Conservation (phyloP, 1,140 invertebrate species). For the Solenopsis invicta region DNA sequence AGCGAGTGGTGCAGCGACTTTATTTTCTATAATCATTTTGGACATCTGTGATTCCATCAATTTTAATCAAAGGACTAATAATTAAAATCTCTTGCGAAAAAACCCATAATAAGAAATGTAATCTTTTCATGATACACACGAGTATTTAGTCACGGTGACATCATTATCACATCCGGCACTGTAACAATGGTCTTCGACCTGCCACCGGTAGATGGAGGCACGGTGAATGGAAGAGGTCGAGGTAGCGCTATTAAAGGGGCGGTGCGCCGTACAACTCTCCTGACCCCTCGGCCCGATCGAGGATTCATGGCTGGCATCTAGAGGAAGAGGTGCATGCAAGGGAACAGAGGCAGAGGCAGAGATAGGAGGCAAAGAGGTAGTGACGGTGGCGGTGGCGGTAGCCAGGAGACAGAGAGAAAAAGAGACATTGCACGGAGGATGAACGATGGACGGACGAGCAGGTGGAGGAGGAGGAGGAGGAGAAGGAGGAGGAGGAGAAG, state of each 20-base stretch:
- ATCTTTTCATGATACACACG: neutral
- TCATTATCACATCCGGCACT: neutral
- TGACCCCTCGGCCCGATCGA: constrained; percentile 79
- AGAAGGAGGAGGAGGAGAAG: neutral
- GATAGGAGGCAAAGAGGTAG: constrained; percentile 44
- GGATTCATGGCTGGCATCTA: constrained; percentile 86
- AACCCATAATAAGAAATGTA: neutral
- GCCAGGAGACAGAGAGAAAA: constrained; percentile 56
- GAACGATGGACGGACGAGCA: constrained; percentile 17
- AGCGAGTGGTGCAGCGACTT: too few relatives aligned
- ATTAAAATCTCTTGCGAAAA: neutral
- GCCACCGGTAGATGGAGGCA: constrained; percentile 82
- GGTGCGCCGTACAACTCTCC: constrained; percentile 78
- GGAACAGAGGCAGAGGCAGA: constrained; percentile 65
- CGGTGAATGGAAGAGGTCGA: constrained; percentile 81
- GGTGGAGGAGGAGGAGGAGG: neutral
- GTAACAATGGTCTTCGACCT: neutral
- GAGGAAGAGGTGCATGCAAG: constrained; percentile 30
- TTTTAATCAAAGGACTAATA: neutral
- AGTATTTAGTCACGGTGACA: neutral
- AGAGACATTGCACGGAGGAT: constrained; percentile 36
- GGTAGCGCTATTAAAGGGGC: constrained; percentile 86
- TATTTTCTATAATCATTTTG: too few relatives aligned
- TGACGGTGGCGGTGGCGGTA: constrained; percentile 62
- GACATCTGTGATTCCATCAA: neutral